Evolutionary conservation across 1,140 invertebrate genomes (phyloP), one percentile per base, ranked within the genome.

Genomic region (Lepidurus packardi): DNA sequence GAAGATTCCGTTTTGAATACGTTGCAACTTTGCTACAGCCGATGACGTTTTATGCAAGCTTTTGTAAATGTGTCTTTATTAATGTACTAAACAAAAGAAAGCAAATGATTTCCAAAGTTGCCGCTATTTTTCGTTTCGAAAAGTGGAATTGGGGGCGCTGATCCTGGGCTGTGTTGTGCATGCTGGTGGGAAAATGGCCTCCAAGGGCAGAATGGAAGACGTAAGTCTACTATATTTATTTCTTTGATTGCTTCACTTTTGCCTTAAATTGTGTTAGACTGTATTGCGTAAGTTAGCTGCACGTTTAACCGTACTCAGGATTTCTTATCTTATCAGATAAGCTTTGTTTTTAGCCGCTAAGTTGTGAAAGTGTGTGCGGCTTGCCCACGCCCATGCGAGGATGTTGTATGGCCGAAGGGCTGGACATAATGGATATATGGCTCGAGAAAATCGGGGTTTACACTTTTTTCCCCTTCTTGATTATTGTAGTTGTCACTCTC

Each of bases 141-240:
- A 41, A 42, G 6, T 16, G 1, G 34, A 7, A 4, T 7, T n/a
- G 24, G 65, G 34, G 45, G 44, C 76, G n/a, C 41, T 65, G 76
- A 77, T 53, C 43, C 44, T 45, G 76, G 45, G 65, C 7, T 34
- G 16, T 53, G 25, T 25, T 25, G 13, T 53, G 44, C n/a, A n/a
- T 53, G 44, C 65, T 43, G 76, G 45, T 77, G 45, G 44, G 13
- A 77, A 77, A 65, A 77, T 77, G 76, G 76, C 76, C 42, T 77
- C 76, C 76, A 77, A 77, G 76, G 76, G 76, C 45, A 77, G 76
- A 45, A 77, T 77, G 76, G 76, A 77, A 77, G 76, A 77, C 16
- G 76, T 77, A 77, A 77, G 76, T 77, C 11, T 34, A 43, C 53
- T 21, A 53, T 8, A 47, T 24, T 77, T 77, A 47, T 77, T 77